Conservation (phyloP, 2,888 invertebrate species). For the Mactromeris polynyma region DNA sequence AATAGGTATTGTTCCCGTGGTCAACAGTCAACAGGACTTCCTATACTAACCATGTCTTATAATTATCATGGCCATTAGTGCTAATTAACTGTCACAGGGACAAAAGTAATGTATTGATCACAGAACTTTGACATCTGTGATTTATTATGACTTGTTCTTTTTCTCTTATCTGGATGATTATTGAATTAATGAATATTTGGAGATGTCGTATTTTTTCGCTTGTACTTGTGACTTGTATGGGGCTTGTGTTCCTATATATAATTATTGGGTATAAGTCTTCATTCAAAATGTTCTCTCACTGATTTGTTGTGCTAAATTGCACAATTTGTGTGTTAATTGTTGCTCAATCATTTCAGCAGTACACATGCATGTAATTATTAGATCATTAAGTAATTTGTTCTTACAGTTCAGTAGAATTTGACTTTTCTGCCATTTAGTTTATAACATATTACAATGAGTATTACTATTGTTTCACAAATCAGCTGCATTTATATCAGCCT, state of each 20-base stretch:
- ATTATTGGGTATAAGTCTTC: not conserved
- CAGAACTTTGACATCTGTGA: not conserved
- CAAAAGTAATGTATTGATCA: not conserved
- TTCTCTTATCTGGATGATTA: not conserved
- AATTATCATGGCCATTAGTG: not conserved
- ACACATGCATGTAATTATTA: not conserved
- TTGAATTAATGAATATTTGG: not conserved
- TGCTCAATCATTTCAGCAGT: not conserved
- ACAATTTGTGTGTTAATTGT: no score
- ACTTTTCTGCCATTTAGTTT: no score
- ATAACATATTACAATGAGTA: no score
- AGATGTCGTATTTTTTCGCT: not conserved
- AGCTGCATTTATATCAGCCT: no score
- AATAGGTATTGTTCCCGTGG: not conserved
- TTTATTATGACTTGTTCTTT: not conserved
- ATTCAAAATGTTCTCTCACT: not conserved
- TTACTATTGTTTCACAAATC: no score
- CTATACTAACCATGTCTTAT: not conserved
- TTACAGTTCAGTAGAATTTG: no score
- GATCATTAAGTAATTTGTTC: not conserved
- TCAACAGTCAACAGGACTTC: not conserved
- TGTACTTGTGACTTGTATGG: not conserved
- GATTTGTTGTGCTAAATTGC: not conserved
- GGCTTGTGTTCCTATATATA: not conserved
- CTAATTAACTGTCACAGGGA: not conserved